These are phyloP conservation scores for Ormyrus rosae DNA, from an alignment of 2,888 invertebrate genomes.

Conservation along the genomic window DNA sequence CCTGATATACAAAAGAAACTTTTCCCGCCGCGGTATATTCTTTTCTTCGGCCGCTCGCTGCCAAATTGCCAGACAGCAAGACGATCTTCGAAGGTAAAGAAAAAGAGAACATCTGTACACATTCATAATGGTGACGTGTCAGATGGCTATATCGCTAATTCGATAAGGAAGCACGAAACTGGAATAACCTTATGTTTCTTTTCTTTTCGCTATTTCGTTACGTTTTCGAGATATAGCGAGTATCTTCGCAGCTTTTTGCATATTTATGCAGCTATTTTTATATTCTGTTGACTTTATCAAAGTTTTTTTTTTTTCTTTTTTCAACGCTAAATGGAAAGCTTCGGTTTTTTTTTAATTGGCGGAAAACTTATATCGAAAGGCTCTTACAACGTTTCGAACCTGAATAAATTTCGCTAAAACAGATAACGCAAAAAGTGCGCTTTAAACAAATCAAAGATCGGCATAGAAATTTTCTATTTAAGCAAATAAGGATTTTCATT, in stretches of 20 bases:
- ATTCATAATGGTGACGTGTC: slow-evolving; percentile 36
- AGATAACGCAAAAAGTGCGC: too few species aligned
- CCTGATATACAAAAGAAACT: not conserved
- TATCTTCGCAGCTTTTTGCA: slow-evolving; percentile 22
- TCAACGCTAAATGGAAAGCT: too few species aligned
- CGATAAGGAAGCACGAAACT: slow-evolving; percentile 50
- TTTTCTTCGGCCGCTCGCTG: not conserved
- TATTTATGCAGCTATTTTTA: slow-evolving; percentile 42
- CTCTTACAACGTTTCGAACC: too few species aligned
- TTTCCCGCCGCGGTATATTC: not conserved
- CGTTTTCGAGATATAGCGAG: slow-evolving; percentile 29
- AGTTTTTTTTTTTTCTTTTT: too few species aligned
- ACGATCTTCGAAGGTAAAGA: not conserved
- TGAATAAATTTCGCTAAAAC: too few species aligned
- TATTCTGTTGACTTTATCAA: too few species aligned
- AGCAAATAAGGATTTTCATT: too few species aligned
- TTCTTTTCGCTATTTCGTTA: slow-evolving; percentile 44
- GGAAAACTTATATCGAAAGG: too few species aligned
- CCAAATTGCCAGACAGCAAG: not conserved
- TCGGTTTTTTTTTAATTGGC: too few species aligned
- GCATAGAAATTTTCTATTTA: too few species aligned
- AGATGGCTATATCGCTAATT: slow-evolving; percentile 38
- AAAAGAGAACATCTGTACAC: slow-evolving; percentile 36
- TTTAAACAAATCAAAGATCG: too few species aligned
- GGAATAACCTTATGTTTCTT: slow-evolving; percentile 27